Evolutionary conservation across 2,888 invertebrate genomes (phyloP).

Genomic region (Eupithecia subfuscata): DNA sequence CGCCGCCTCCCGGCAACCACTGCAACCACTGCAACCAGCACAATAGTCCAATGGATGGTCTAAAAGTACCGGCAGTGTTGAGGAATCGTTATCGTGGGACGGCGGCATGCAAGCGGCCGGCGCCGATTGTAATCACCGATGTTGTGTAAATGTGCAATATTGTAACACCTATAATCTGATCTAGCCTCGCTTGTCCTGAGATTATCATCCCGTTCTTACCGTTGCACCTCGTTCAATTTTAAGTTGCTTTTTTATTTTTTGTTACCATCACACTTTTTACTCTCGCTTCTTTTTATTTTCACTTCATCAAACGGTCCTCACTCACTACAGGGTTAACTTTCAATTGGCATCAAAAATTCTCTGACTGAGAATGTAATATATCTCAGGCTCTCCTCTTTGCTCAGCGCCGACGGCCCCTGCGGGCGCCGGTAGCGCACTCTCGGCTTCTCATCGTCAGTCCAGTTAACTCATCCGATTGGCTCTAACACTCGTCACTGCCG

Average conservation of each 20-base stretch:
- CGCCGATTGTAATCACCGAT: conserved; percentile 69
- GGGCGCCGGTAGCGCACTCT: conserved; percentile 78
- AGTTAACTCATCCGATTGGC: conserved; percentile 84
- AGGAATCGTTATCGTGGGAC: conserved; percentile 13
- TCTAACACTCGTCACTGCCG: conserved; percentile 76
- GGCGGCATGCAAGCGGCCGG: conserved; percentile 57
- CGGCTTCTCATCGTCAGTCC: conserved; percentile 82
- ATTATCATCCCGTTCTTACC: conserved; percentile 81
- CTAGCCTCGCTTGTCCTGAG: conserved; percentile 83
- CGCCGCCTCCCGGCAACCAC: conserved; percentile 3
- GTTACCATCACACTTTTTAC: conserved; percentile 75
- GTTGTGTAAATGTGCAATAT: conserved; percentile 79
- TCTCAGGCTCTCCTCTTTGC: conserved; percentile 95
- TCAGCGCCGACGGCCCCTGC: conserved; percentile 68
- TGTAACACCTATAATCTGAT: conserved; percentile 78
- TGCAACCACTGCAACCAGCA: neutral
- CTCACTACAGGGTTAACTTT: conserved; percentile 82
- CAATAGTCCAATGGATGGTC: neutral
- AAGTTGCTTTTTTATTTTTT: conserved; percentile 79
- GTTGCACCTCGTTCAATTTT: conserved; percentile 84
- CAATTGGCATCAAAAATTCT: conserved; percentile 80
- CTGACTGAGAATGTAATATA: conserved; percentile 83
- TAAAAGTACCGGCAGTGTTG: neutral
- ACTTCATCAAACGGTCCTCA: conserved; percentile 82
- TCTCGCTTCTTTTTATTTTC: conserved; percentile 82